These are phyloP conservation scores for Nephila pilipes DNA, from an alignment of 1,140 invertebrate species.

Conservation along the genomic window DNA sequence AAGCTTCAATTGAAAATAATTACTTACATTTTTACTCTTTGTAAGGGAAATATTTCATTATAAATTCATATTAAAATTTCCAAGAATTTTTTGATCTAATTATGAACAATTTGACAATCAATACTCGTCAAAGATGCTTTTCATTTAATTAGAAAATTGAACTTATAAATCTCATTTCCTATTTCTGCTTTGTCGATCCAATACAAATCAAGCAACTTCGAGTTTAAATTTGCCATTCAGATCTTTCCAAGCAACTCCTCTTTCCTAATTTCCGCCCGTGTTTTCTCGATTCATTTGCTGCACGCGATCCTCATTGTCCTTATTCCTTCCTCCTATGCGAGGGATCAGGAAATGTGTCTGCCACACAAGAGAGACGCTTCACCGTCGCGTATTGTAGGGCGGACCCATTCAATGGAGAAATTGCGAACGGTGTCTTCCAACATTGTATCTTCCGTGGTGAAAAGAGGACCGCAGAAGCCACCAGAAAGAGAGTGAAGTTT, in stretches of 20 bases:
- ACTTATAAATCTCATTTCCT: no score
- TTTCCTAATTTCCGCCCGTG: neutral
- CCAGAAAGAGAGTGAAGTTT: neutral
- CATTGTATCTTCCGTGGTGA: neutral
- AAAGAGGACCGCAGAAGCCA: neutral
- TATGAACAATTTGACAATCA: no score
- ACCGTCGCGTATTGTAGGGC: neutral
- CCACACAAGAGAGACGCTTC: neutral
- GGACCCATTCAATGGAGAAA: slow-evolving; percentile 10
- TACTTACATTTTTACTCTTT: no score
- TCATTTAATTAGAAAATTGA: no score
- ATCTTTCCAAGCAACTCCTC: neutral
- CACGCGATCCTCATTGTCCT: neutral
- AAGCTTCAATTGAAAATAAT: no score
- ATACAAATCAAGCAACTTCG: no score
- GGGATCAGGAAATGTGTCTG: neutral
- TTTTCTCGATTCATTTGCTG: neutral
- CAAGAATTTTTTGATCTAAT: no score
- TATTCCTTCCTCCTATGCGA: neutral
- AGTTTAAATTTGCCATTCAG: neutral
- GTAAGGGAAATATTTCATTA: no score
- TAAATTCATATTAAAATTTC: no score
- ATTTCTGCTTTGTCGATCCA: no score
- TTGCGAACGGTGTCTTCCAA: slow-evolving; percentile 1
- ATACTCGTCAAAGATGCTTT: no score